A percentile compares a stretch with the other conserved stretches of the same genome.
phyloP scores from a whole-genome alignment of 1,140 invertebrate species.

The Drepana arcuata region DNA sequence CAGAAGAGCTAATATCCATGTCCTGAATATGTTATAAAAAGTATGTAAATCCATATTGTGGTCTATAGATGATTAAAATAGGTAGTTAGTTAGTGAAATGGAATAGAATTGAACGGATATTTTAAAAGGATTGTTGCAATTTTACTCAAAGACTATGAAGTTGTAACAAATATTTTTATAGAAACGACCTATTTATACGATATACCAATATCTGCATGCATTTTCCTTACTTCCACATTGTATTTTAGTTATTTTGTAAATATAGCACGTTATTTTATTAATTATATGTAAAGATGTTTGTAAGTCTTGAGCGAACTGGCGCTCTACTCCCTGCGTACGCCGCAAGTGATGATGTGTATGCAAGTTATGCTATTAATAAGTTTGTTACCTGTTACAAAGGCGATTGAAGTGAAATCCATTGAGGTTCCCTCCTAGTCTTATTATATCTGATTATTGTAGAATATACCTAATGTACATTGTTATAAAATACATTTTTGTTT shows the following conservation, averaged over 20 bases:
- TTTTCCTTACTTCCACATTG: not conserved
- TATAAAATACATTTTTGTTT: slow-evolving; percentile 8
- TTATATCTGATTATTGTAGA: slow-evolving; percentile 16
- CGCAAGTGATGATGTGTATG: slow-evolving; percentile 38
- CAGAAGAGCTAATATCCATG: not conserved
- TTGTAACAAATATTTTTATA: not conserved
- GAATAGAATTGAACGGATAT: too few relatives aligned
- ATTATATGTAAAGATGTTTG: slow-evolving; percentile 8
- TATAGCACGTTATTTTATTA: not conserved
- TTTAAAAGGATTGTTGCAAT: not conserved
- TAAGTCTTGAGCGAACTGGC: too few relatives aligned
- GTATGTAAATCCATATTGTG: not conserved
- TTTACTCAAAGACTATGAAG: not conserved
- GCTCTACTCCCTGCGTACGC: too few relatives aligned
- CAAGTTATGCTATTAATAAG: slow-evolving; percentile 22
- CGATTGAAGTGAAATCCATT: slow-evolving; percentile 28
- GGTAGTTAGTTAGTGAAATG: not conserved
- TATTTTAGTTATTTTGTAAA: not conserved
- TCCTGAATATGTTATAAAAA: not conserved
- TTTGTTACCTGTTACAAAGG: slow-evolving; percentile 32
- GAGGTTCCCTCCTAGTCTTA: slow-evolving; percentile 14
- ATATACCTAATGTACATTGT: slow-evolving; percentile 7
- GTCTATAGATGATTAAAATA: not conserved
- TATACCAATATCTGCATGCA: not conserved
- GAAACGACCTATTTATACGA: not conserved